Base-by-base conservation (phyloP, 2,888 invertebrate genomes). In the Synanthedon myopaeformis region DNA sequence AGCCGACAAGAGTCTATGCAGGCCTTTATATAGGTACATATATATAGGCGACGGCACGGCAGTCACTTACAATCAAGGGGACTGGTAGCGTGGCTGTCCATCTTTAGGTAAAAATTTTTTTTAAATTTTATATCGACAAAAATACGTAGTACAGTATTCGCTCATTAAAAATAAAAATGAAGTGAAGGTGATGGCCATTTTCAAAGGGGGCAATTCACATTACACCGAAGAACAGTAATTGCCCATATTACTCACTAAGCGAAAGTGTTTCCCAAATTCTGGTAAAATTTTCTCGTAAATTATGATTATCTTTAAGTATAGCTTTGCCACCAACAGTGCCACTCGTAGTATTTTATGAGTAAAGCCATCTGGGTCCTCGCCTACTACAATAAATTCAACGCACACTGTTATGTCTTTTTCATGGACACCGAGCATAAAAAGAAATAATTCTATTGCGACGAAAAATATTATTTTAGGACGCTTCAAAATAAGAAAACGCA, bases 261-360 rank as follows among this genome's bases (percentile, higher is more conserved):
- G 69, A 76, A 78, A 78, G 70, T 74, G 73, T 78, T 76, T 68
- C 70, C 70, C 67, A 72, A 82, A 76, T 72, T 74, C 68, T 61
- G 62, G 63, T 65, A 70, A 75, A 76, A 73, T 79, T 74, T 72
- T 69, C 70, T 76, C 74, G 85, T 86, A 87, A 87, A 86, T 87
- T 82, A 79, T 83, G 83, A 86, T 87, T 86, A 87, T 82, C 82
- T 84, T 81, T 81, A 80, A 86, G 84, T 82, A 82, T 70, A 74
- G 69, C 75, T 72, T 72, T 72, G 77, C 70, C 14, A 51, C 76
- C 74, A 77, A 74, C 77, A 79, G 77, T 76, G 75, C 79, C 81
- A 81, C 84, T 85, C 78, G 71, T 76, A 72, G 77, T 83, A 82
- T 86, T 86, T 86, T 86, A 86, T 79, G 86, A 82, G 82, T 63